Percentiles rank a stretch among this genome's conserved stretches.
Conservation (phyloP, 2,113 vertebrate genomes). For the Columba livia region DNA sequence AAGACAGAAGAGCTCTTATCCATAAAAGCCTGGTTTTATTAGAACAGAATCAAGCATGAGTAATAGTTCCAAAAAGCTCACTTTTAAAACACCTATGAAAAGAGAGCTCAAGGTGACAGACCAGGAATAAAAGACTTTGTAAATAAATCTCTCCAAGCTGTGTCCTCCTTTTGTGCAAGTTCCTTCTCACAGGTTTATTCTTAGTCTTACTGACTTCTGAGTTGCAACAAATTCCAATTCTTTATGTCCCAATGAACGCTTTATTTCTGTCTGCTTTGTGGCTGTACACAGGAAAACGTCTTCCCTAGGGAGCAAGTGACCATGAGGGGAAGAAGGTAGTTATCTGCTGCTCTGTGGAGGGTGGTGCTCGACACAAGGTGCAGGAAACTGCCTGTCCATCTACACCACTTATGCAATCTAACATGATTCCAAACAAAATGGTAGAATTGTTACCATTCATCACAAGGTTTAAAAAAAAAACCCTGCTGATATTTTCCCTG, state of each 20-base stretch:
- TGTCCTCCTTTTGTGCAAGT: neutral
- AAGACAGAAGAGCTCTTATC: neutral
- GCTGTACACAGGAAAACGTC: neutral
- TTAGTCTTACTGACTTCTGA: neutral
- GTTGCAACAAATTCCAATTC: neutral
- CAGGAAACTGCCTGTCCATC: neutral
- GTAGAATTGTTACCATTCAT: neutral
- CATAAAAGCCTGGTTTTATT: neutral
- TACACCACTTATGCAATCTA: neutral
- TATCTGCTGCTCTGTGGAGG: neutral
- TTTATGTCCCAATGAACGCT: neutral
- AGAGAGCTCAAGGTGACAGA: neutral
- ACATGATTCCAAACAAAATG: neutral
- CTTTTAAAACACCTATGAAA: neutral
- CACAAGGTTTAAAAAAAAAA: neutral
- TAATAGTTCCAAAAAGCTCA: neutral
- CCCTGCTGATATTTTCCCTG: neutral
- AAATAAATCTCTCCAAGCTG: neutral
- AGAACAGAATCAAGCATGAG: neutral
- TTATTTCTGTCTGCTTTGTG: neutral
- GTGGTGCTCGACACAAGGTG: accelerated
- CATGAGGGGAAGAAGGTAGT: neutral
- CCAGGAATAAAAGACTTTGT: neutral
- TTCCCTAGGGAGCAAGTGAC: neutral
- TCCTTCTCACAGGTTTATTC: neutral